phyloP scores from a whole-genome alignment of 2,797 vertebrate species.

The Lithobates sylvaticus region DNA sequence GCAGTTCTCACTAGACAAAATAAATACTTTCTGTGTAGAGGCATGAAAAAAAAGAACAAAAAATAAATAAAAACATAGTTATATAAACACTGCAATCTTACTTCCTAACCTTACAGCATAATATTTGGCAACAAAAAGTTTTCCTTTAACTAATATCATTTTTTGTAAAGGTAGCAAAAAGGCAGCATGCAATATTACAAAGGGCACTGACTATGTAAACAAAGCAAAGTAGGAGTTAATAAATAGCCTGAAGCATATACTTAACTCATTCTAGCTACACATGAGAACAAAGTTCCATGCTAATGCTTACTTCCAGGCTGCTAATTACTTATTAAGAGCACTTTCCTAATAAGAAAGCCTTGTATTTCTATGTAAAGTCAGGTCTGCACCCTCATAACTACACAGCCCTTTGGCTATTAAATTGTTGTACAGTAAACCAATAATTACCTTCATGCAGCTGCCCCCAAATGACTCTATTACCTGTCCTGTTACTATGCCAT shows the following conservation, averaged over 20 bases:
- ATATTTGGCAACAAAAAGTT: too few relatives aligned
- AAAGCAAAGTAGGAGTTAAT: constrained; percentile 1
- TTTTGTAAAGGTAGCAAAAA: not conserved
- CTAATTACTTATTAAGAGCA: constrained; percentile 51
- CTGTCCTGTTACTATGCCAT: constrained; percentile 19
- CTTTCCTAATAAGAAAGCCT: constrained; percentile 35
- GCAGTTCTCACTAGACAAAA: too few relatives aligned
- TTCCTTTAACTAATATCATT: not conserved
- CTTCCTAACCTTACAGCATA: too few relatives aligned
- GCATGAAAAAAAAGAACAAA: too few relatives aligned
- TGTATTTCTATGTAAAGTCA: constrained; percentile 27
- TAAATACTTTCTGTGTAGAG: too few relatives aligned
- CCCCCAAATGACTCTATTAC: constrained; percentile 50
- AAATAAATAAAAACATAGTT: too few relatives aligned
- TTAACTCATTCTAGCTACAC: constrained; percentile 34
- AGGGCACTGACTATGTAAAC: not conserved
- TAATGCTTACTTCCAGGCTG: constrained; percentile 29
- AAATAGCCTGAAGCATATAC: constrained; percentile 15
- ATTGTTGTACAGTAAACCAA: constrained; percentile 42
- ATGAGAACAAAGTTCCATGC: constrained; percentile 17
- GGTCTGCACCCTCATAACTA: constrained; percentile 34
- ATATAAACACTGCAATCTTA: too few relatives aligned
- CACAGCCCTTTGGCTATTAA: constrained; percentile 56
- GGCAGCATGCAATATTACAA: not conserved
- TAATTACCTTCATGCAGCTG: constrained; percentile 48